Percentiles rank a stretch among this genome's conserved stretches.
Conservation (phyloP, 2,797 vertebrate species). For the Pseudotriccus pelzelni region DNA sequence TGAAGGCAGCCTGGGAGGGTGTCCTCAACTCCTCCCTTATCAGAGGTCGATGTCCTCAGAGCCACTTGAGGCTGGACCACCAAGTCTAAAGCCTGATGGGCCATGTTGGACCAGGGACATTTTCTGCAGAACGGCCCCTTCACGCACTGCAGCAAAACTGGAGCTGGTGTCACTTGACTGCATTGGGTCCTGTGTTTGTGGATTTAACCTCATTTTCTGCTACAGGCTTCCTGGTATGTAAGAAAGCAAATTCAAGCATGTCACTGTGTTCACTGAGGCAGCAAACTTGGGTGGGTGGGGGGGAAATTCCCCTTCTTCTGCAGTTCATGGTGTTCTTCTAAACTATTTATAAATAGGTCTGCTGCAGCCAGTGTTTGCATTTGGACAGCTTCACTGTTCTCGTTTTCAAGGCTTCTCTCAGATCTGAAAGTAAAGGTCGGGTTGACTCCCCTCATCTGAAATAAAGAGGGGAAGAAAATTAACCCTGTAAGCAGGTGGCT, state of each 20-base stretch:
- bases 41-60: background rate
- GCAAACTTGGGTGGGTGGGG: background rate
- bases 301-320: background rate
- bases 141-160: background rate
- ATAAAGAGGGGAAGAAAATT: constrained; percentile 6
- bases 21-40: background rate
- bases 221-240: constrained; percentile 27
- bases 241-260: constrained; percentile 61
- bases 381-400: constrained; percentile 37
- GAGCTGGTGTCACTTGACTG: background rate
- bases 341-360: constrained; percentile 66
- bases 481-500: constrained; percentile 38
- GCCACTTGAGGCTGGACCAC: background rate
- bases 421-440: constrained; percentile 53
- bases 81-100: background rate
- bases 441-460: constrained; percentile 49
- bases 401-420: constrained; percentile 55
- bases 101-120: background rate
- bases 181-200: background rate
- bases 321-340: constrained; percentile 54
- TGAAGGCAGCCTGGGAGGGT: background rate
- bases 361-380: constrained; percentile 43
- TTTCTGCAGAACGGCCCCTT: background rate
- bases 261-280: constrained; percentile 43
- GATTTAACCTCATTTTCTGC: constrained; percentile 54